Base-by-base conservation (phyloP, 2,797 vertebrate species). In the Hyperoplus lanceolatus region DNA sequence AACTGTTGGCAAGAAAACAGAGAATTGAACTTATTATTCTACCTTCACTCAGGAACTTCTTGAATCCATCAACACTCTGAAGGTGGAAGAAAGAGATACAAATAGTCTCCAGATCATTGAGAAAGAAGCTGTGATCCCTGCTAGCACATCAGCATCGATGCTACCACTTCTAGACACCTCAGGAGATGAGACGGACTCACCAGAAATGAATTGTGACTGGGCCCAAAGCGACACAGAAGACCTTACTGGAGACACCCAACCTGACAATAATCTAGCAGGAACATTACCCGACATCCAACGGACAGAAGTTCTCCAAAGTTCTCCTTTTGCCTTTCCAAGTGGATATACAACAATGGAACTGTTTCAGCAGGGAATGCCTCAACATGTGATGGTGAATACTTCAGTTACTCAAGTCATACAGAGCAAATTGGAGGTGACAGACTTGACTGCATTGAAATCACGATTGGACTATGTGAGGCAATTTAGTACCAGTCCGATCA, bases 291-390 rank as follows among this genome's bases (percentile, higher is more conserved):
- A 57, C n/a, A 8, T 5, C 5, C 73, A 13, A 2, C 57, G 3
- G 45, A 61, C 51, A 0, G 51, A 63, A 29, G 29, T 29, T 11
- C 13, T 36, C 12, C 79, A 45, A 2, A 80, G 41, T 4, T 18
- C 74, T 36, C 39, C 85, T 5, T 21, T 70, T 0, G 74, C 84
- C 12, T 80, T 94, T 45, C 4, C 86, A 5, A 83, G 89, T 4
- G 96, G 94, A 51, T 97, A 97, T 16, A 94, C 96, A 36, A 97
- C 96, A 3, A 89, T 97, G 93, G 96, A 95, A 60, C 79, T 94
- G 82, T 96, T 96, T 65, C 95, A 95, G 66, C 95, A 94, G 87
- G 75, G 62, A 39, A 77, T 82, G 60, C 83, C 82, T 42, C 80
- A 72, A 45, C 50, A 79, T 5, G 4, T 1, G 12, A 5, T 46